Evolutionary conservation across 2,888 invertebrate genomes (phyloP).

Genomic region (Merodon equestris): DNA sequence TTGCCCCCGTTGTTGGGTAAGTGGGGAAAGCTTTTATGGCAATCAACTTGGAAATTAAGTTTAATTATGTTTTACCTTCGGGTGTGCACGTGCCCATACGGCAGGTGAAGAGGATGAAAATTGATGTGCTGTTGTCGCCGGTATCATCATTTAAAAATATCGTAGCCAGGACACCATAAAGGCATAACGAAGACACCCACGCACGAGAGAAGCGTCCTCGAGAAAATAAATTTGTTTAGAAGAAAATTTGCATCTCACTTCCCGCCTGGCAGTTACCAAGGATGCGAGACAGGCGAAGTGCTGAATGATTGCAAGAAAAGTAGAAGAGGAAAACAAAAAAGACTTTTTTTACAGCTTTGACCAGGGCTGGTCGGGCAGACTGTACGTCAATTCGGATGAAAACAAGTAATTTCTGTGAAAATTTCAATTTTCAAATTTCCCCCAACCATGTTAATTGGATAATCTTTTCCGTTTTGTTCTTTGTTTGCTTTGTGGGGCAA

Average conservation of each 20-base stretch:
- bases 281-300: background rate
- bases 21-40: conserved; percentile 66
- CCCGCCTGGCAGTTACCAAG: background rate
- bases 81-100: conserved; percentile 13
- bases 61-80: conserved; percentile 56
- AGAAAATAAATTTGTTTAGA: conserved; percentile 38
- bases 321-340: background rate
- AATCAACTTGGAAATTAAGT: conserved; percentile 65
- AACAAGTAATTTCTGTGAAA: conserved; percentile 12
- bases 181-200: too few species aligned
- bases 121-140: conserved; percentile 24
- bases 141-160: conserved; percentile 29
- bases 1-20: conserved; percentile 25
- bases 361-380: background rate
- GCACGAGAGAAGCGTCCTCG: background rate
- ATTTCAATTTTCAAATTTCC: conserved; percentile 35
- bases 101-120: conserved; percentile 8
- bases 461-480: conserved; percentile 32
- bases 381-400: background rate
- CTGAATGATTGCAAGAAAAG: background rate
- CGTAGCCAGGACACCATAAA: too few species aligned
- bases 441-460: conserved; percentile 42
- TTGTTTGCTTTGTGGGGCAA: too few species aligned
- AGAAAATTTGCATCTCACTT: conserved; percentile 24
- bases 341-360: background rate